These are phyloP conservation scores for Metalampra italica DNA, from an alignment of 2,888 invertebrate species.

Conservation along the genomic window DNA sequence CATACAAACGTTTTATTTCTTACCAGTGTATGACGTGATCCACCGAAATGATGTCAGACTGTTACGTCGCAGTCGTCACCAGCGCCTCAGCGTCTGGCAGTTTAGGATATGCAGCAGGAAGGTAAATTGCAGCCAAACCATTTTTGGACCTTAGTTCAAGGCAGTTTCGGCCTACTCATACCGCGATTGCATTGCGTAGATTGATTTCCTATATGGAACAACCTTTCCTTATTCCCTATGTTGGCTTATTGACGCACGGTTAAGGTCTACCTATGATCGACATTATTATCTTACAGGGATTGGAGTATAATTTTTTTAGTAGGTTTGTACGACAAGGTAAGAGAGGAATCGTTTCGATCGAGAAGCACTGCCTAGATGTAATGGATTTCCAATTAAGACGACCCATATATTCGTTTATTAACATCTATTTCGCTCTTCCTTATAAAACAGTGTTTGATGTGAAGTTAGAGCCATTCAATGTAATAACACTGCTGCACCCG, in stretches of 20 bases:
- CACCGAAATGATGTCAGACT: background rate
- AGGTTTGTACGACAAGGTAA: no score
- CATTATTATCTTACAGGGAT: no score
- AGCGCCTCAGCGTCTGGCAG: conserved; percentile 3
- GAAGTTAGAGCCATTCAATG: conserved; percentile 45
- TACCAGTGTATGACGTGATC: background rate
- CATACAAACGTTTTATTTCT: no score
- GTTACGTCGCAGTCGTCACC: background rate
- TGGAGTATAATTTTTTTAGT: no score
- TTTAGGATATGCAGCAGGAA: background rate
- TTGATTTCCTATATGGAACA: no score
- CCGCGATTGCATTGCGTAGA: no score
- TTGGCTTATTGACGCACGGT: no score
- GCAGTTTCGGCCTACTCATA: background rate
- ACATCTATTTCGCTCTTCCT: background rate
- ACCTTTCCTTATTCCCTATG: no score
- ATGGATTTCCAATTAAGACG: no score
- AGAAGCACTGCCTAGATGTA: no score
- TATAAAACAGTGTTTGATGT: conserved; percentile 25
- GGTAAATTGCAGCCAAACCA: background rate
- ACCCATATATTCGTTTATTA: background rate
- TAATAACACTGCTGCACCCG: conserved; percentile 49
- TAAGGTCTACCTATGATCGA: no score
- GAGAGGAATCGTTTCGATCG: no score
- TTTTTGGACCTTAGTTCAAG: background rate